phyloP scores from a whole-genome alignment of 2,113 vertebrate species.

The Trematomus loennbergii region DNA sequence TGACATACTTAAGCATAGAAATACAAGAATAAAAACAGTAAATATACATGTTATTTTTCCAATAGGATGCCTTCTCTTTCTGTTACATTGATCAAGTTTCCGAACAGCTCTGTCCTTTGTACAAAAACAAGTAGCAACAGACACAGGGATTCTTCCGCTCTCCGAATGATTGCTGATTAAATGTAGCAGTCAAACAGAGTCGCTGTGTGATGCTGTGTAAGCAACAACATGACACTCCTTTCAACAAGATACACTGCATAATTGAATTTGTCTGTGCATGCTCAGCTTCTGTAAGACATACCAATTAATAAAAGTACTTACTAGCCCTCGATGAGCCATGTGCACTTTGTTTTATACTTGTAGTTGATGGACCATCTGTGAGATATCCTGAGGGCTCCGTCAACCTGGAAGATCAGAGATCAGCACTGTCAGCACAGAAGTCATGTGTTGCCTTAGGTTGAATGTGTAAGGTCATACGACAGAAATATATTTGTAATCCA shows the following conservation, averaged over 20 bases:
- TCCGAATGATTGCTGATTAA: no score
- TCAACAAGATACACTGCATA: not conserved
- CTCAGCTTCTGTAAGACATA: not conserved
- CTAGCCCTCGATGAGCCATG: conserved; percentile 99
- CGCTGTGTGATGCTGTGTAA: not conserved
- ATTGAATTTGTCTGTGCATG: not conserved
- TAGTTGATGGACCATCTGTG: conserved; percentile 99
- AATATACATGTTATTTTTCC: no score
- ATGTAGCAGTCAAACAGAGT: no score
- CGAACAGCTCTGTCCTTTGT: no score
- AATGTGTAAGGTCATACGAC: not conserved
- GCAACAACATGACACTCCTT: not conserved
- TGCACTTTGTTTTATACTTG: conserved; percentile 99
- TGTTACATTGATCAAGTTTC: no score
- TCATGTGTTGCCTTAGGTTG: rapidly evolving
- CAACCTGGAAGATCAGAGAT: conserved; percentile 86
- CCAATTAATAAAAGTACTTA: conserved; percentile 84
- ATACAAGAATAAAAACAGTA: no score
- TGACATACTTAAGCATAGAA: no score
- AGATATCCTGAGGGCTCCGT: conserved; percentile 97
- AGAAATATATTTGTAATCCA: not conserved
- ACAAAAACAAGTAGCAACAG: no score
- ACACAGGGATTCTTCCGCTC: no score
- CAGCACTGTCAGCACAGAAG: not conserved
- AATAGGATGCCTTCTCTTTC: no score